Base-by-base conservation (phyloP, 2,888 invertebrate genomes). In the Orthosia incerta region DNA sequence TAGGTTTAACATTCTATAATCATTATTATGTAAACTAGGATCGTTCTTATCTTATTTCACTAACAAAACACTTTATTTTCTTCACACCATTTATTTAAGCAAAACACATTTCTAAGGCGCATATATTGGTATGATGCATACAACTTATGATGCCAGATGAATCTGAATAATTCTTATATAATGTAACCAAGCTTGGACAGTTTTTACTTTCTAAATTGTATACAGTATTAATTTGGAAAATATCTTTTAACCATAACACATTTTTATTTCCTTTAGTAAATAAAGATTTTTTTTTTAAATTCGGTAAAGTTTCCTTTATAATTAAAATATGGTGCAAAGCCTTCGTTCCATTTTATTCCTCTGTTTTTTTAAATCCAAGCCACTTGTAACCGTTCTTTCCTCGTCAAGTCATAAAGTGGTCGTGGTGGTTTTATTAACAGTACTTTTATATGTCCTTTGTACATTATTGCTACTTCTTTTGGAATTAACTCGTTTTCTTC, bases 311-410 rank as follows among this genome's bases (percentile, higher is more conserved):
- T 45, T 3, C 15, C 3, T 15, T 60, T 13, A 60, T 60, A 45
- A 3, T 57, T 31, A 31, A 57, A 57, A 57, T 57, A 57, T 31
- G 26, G 31, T 57, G 31, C 59, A 59, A 3, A n/a, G 13, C 39
- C 39, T 39, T 39, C 59, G 15, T 59, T 39, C 39, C 39, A 59
- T 39, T 59, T 4, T 59, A 59, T 59, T 5, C 39, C n/a, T n/a
- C 59, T 59, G 39, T 57, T 31, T 59, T 39, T 39, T 39, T 59
- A 13, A 39, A 59, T 59, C 59, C 59, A 59, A 59, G 59, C n/a
- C 3, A 59, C 59, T 59, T 59, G 59, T 59, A 59, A 59, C n/a
- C 59, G 39, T 59, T 59, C 59, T 59, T 59, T 59, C 16, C 5
- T 59, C 59, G 31, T 39, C 39, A 59, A 59, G n/a, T 59, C 59